These are phyloP conservation scores for Ecdyonurus torrentis DNA, from an alignment of 2,888 invertebrate genomes.

Conservation along the genomic window DNA sequence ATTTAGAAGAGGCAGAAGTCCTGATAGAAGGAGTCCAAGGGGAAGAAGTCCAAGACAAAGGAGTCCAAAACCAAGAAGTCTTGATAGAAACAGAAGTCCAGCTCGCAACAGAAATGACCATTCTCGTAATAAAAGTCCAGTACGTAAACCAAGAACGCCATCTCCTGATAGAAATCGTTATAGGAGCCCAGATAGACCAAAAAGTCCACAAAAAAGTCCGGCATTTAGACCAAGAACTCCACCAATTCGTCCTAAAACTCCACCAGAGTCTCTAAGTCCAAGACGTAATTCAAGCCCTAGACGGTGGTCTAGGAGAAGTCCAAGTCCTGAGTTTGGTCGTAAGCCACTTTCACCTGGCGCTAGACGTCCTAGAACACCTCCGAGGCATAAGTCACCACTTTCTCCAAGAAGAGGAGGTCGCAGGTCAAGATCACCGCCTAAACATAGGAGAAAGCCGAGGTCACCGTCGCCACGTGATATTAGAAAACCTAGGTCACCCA, in stretches of 20 bases:
- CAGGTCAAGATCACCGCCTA: no score
- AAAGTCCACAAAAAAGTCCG: not conserved
- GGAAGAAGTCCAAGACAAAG: not conserved
- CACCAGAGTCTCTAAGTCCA: not conserved
- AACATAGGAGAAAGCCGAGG: no score
- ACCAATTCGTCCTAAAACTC: not conserved
- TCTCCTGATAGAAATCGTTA: not conserved
- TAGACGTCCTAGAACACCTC: not conserved
- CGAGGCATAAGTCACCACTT: not conserved
- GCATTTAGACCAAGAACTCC: not conserved
- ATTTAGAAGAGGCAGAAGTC: not conserved
- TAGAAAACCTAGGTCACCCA: no score
- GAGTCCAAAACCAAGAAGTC: not conserved
- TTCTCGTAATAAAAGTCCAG: not conserved
- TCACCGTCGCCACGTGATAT: no score
- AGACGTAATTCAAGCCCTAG: not conserved
- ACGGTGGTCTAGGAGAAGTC: not conserved
- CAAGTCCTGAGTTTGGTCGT: not conserved
- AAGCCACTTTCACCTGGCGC: not conserved
- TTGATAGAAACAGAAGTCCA: not conserved
- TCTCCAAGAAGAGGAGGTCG: not conserved
- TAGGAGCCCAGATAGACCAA: not conserved
- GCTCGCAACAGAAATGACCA: not conserved
- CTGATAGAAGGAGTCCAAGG: not conserved
- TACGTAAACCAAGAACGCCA: not conserved